Evolutionary conservation across 2,113 vertebrate genomes (phyloP).

Genomic region (Micromys minutus): DNA sequence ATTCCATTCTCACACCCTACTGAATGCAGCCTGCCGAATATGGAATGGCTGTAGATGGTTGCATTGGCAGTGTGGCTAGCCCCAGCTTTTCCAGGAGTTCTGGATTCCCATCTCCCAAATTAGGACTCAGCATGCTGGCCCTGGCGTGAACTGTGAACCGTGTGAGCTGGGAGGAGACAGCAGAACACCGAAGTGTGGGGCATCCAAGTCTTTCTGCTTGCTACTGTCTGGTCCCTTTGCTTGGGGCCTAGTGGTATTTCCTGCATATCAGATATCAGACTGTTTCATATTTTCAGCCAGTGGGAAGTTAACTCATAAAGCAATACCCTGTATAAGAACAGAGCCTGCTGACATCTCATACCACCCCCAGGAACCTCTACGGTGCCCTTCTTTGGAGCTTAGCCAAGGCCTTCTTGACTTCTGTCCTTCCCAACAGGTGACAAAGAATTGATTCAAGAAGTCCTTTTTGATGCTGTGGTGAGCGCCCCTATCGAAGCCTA

Average conservation of each 20-base stretch:
- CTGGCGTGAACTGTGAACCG: neutral
- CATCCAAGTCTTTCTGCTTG: neutral
- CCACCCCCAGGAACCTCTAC: neutral
- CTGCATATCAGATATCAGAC: neutral
- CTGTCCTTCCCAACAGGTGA: constrained; percentile 89
- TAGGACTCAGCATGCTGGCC: neutral
- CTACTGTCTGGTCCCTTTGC: neutral
- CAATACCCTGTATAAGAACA: neutral
- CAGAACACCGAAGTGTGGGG: neutral
- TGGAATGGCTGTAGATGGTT: neutral
- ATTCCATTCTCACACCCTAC: neutral
- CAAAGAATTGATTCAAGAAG: constrained; percentile 96
- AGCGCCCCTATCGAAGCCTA: constrained; percentile 98
- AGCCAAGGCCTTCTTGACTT: constrained; percentile 32
- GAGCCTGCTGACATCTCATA: neutral
- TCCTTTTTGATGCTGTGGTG: constrained; percentile 97
- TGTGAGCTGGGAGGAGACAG: neutral
- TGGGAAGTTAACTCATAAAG: constrained; percentile 13
- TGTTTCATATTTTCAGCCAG: neutral
- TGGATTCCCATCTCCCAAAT: neutral
- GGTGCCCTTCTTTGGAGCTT: neutral
- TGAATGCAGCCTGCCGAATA: neutral
- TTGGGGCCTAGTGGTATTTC: too few relatives aligned
- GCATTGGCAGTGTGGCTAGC: neutral
- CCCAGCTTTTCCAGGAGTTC: neutral